Evolutionary conservation across 2,888 invertebrate genomes (phyloP), one percentile per base, ranked within the genome.

Genomic region (Andrena minutula): DNA sequence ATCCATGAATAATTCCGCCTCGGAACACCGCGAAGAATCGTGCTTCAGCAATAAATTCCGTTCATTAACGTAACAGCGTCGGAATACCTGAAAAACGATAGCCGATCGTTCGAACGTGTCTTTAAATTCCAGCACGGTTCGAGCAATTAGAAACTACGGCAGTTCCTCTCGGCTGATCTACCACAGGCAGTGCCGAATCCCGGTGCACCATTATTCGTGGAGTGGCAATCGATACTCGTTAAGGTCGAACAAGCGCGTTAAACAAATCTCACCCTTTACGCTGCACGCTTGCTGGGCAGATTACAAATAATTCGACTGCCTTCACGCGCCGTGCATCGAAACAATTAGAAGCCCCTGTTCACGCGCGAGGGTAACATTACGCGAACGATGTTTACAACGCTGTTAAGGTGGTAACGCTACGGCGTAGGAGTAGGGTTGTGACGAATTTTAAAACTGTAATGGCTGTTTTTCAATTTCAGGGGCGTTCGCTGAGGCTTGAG

Each of bases 161-260:
- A 35, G 70, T 69, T 74, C 69, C 60, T 23, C 16, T 26, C 41
- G 66, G 53, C 71, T 69, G 74, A 69, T 66, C 61, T 23, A 28
- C 3, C 26, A 64, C 16, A 20, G 47, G 28, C 41, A 47, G 53
- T 28, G 23, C 41, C 65, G 74, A 69, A 74, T 68, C 47, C 51
- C 68, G 41, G 16, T 68, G 32, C 32, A 28, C 82, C 75, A 66
- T 81, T 82, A 81, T 81, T 65, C 65, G 70, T 70, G 53, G 66
- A 66, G 65, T 26, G 58, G 41, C 73, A 56, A 70, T 83, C 83
- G 83, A 83, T 83, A 71, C 78, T 75, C 71, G 65, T 83, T 83
- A 71, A 82, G 66, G 26, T 66, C 35, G 73, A 74, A 70, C 72
- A 69, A 35, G 41, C 56, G 30, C 65, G 51, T 73, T 75, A 82